phyloP scores from a whole-genome alignment of 2,888 invertebrate genomes.

The Rhabditophanes sp. region DNA sequence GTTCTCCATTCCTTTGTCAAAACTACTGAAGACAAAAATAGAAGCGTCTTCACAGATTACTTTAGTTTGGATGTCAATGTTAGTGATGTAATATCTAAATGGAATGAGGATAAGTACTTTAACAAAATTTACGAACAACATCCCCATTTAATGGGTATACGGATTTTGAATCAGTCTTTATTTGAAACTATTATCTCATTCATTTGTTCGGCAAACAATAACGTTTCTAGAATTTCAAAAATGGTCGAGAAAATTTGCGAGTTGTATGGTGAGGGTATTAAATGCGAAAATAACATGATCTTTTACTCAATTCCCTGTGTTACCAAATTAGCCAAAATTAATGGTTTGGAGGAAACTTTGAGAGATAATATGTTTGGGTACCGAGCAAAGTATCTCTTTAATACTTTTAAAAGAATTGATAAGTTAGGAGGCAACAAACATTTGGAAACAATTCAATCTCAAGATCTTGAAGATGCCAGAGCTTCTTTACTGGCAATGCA shows the following conservation, averaged over 20 bases:
- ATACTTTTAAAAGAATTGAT: conserved; percentile 53
- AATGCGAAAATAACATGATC: conserved; percentile 50
- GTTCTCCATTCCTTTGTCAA: conserved; percentile 12
- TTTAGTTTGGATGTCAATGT: conserved; percentile 4
- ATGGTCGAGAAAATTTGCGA: conserved; percentile 54
- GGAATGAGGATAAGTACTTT: conserved; percentile 17
- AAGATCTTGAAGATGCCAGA: background rate
- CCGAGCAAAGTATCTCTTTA: conserved; percentile 67
- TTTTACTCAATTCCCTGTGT: conserved; percentile 71
- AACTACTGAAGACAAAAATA: conserved; percentile 4
- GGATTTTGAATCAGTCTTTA: conserved; percentile 74
- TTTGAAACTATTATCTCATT: conserved; percentile 84
- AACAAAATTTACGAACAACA: conserved; percentile 6
- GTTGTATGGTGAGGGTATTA: conserved; percentile 56
- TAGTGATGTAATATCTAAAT: conserved; percentile 4
- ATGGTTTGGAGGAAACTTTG: conserved; percentile 53
- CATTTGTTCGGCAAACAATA: conserved; percentile 91
- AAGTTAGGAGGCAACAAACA: background rate
- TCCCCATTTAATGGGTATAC: conserved; percentile 54
- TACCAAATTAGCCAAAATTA: conserved; percentile 51
- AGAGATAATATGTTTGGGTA: conserved; percentile 54
- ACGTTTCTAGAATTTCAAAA: conserved; percentile 56
- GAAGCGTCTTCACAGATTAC: background rate
- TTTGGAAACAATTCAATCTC: background rate
- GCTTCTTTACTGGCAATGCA: conserved; percentile 4